Evolutionary conservation across 2,888 invertebrate genomes (phyloP).

Genomic region (Drosophila multiciliata): DNA sequence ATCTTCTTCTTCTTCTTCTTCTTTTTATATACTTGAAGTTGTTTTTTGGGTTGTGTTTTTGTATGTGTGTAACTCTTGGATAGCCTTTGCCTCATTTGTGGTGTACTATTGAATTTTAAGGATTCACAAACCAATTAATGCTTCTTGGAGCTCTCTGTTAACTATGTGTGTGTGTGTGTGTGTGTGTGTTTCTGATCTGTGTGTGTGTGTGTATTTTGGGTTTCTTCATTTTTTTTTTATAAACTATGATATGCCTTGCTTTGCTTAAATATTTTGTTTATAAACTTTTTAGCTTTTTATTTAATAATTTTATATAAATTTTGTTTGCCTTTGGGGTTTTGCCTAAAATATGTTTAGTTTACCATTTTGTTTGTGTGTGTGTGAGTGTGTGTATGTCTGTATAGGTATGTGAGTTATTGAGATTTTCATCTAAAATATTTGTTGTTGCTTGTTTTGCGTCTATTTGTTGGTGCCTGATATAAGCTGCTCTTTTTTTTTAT

Average conservation of each 20-base stretch:
- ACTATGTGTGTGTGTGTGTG: conserved; percentile 28
- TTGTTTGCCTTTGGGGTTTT: conserved; percentile 69
- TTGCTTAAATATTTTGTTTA: conserved; percentile 76
- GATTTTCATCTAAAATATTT: conserved; percentile 63
- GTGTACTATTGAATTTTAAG: conserved; percentile 33
- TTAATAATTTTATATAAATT: conserved; percentile 66
- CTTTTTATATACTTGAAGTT: neutral
- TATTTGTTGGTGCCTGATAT: conserved; percentile 67
- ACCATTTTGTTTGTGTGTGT: conserved; percentile 45
- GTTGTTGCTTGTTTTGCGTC: conserved; percentile 49
- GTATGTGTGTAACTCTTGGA: conserved; percentile 8
- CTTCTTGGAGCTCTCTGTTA: conserved; percentile 10
- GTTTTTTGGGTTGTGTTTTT: neutral
- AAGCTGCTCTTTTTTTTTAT: conserved; percentile 62
- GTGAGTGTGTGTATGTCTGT: conserved; percentile 47
- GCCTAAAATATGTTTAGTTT: conserved; percentile 80
- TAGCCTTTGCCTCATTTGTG: conserved; percentile 13
- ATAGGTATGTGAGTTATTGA: conserved; percentile 32
- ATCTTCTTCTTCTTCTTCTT: neutral
- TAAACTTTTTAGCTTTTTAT: conserved; percentile 61
- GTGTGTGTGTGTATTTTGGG: conserved; percentile 26
- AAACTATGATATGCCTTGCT: conserved; percentile 95
- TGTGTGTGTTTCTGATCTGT: conserved; percentile 17
- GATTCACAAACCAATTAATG: conserved; percentile 23
- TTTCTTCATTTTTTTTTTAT: conserved; percentile 86